Evolutionary conservation across 2,113 vertebrate genomes (phyloP).

Genomic region (Mixornis gularis): DNA sequence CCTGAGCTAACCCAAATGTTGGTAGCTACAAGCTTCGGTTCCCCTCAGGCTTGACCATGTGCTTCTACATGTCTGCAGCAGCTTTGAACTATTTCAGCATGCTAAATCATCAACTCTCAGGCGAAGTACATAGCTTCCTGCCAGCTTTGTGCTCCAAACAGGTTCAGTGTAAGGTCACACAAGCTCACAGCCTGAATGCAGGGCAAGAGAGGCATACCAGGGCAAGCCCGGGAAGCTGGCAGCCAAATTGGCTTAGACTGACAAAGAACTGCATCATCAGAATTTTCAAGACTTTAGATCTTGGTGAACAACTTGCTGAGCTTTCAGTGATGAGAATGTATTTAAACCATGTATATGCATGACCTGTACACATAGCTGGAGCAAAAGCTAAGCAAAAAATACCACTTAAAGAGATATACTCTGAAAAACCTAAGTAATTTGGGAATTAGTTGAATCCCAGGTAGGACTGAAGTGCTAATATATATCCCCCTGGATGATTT

Average conservation of each 20-base stretch:
- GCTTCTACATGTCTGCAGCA: conserved; percentile 7
- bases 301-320: background rate
- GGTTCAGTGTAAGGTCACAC: conserved; percentile 53
- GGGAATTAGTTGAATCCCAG: background rate
- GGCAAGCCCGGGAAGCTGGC: background rate
- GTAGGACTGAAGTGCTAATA: background rate
- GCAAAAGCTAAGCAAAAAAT: background rate
- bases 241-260: background rate
- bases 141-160: conserved; percentile 12
- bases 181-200: background rate
- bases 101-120: conserved; percentile 20
- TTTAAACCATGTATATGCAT: background rate
- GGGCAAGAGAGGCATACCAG: background rate
- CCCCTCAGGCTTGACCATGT: background rate
- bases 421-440: background rate
- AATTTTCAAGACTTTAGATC: background rate
- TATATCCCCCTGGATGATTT: background rate
- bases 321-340: background rate
- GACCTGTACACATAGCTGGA: background rate
- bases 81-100: conserved; percentile 22
- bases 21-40: background rate
- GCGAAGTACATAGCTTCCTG: background rate
- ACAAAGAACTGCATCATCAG: conserved; percentile 8
- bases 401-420: background rate
- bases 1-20: background rate